These are phyloP conservation scores for Hedychridium roseum DNA, from an alignment of 2,888 invertebrate genomes.

Conservation along the genomic window DNA sequence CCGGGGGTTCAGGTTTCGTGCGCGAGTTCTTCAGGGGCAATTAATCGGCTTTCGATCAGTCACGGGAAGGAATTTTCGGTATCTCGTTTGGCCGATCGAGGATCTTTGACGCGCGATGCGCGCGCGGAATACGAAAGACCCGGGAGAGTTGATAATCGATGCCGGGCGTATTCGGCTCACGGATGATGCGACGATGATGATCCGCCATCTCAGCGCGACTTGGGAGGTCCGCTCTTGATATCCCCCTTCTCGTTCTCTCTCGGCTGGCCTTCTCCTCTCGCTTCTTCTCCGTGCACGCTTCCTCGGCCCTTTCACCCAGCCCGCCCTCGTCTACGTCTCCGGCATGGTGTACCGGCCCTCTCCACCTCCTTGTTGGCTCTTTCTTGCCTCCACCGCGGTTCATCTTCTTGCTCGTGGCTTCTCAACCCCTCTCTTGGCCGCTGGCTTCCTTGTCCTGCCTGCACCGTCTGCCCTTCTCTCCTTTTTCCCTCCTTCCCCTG, in stretches of 20 bases:
- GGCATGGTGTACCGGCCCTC: too few relatives aligned
- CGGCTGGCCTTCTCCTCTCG: conserved; percentile 47
- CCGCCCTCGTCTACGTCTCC: too few relatives aligned
- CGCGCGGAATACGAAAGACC: conserved; percentile 19
- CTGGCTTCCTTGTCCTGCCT: too few relatives aligned
- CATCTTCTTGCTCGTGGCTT: conserved; percentile 20
- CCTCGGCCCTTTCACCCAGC: conserved; percentile 31
- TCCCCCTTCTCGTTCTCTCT: conserved; percentile 45
- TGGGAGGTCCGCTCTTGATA: conserved; percentile 65
- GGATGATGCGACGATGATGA: conserved; percentile 63
- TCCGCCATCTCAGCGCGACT: conserved; percentile 64
- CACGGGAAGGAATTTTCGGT: conserved; percentile 30
- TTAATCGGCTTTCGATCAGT: too few relatives aligned
- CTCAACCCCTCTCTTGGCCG: conserved; percentile 24
- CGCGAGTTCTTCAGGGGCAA: too few relatives aligned
- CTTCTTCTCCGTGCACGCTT: conserved; percentile 56
- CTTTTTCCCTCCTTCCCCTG: conserved; percentile 23
- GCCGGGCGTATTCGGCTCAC: conserved; percentile 55
- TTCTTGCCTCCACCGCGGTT: conserved; percentile 17
- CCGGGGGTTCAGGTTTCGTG: too few relatives aligned
- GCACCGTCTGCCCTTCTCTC: conserved; percentile 13
- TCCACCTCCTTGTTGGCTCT: conserved; percentile 6
- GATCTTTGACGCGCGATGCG: conserved; percentile 25
- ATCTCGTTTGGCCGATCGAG: conserved; percentile 15
- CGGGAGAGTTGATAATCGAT: conserved; percentile 33